Conservation (phyloP, 2,888 invertebrate genomes). For the Coelogynopora nodosa region DNA sequence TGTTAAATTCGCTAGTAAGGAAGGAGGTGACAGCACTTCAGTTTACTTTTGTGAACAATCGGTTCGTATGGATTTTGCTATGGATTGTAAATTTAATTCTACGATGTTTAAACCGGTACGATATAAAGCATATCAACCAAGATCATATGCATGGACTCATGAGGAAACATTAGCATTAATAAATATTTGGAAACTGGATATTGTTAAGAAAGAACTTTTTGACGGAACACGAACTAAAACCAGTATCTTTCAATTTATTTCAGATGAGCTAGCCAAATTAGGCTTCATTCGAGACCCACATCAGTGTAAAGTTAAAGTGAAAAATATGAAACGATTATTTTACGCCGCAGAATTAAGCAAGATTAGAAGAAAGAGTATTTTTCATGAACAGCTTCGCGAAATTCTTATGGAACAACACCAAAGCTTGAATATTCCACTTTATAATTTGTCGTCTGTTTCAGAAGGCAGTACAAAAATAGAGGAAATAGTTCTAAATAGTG, state of each 20-base stretch:
- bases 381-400: neutral
- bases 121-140: neutral
- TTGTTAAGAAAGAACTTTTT: neutral
- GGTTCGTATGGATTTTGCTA: no score
- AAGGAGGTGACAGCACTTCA: no score
- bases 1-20: neutral
- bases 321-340: neutral
- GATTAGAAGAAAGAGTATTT: neutral
- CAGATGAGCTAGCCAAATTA: neutral
- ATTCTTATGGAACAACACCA: neutral
- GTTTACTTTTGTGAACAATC: no score
- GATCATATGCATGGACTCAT: neutral
- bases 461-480: neutral
- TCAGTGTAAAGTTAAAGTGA: neutral
- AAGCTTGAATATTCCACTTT: no score
- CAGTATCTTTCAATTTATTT: neutral
- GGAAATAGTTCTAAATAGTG: neutral
- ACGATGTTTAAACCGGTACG: neutral
- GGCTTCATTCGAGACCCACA: neutral
- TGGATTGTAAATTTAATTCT: no score
- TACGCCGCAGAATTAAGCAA: neutral
- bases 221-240: neutral
- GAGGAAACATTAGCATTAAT: neutral
- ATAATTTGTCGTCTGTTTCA: no score
- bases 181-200: neutral